These are phyloP conservation scores for Pammene aurita DNA, from an alignment of 2,888 invertebrate species.

Conservation along the genomic window DNA sequence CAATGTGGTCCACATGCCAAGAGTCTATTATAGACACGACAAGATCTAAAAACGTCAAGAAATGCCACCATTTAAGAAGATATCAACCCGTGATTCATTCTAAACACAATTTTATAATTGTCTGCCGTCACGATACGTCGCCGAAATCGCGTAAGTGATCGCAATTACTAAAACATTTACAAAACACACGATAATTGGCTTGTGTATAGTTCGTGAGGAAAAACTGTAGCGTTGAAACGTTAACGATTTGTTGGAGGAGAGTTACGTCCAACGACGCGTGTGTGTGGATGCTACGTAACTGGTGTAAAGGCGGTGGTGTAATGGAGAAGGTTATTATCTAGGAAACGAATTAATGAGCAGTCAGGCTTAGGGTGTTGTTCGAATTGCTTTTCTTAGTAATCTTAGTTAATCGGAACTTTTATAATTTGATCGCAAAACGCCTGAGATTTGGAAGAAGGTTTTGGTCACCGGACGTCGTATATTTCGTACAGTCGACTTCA, in stretches of 20 bases:
- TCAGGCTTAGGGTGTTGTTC: neutral
- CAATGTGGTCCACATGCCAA: neutral
- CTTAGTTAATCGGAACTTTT: neutral
- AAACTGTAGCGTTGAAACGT: constrained; percentile 41
- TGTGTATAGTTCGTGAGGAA: constrained; percentile 44
- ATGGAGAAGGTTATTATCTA: constrained; percentile 16
- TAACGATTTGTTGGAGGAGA: constrained; percentile 33
- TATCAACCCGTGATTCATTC: constrained; percentile 43
- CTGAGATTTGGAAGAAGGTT: neutral
- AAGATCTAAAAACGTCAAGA: constrained; percentile 9
- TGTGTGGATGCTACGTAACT: constrained; percentile 22
- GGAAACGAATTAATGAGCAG: constrained; percentile 1
- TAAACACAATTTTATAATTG: constrained; percentile 49
- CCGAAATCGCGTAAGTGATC: constrained; percentile 49
- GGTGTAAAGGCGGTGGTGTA: constrained; percentile 15
- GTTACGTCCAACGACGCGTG: constrained; percentile 37
- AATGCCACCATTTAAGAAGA: constrained; percentile 35
- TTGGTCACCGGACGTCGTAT: too few species aligned
- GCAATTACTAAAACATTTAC: constrained; percentile 49
- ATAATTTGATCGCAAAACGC: too few species aligned
- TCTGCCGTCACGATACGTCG: constrained; percentile 49
- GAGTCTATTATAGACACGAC: constrained; percentile 6
- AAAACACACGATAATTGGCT: constrained; percentile 48
- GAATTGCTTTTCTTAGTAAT: neutral
- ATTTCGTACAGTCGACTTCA: too few species aligned